Base-by-base conservation (phyloP, 2,113 vertebrate genomes). In the Perognathus longimembris region DNA sequence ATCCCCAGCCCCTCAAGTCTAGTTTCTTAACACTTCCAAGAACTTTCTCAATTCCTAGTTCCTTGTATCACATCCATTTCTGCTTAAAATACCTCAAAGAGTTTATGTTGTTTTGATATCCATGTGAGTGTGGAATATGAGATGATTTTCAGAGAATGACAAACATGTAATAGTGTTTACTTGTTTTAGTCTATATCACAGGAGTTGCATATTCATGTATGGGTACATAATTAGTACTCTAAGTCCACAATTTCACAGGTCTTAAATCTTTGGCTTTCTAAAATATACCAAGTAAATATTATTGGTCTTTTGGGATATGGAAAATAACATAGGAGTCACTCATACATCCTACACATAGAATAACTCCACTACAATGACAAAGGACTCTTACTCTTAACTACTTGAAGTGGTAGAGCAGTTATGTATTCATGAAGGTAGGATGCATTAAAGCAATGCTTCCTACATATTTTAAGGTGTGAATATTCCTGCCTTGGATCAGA, bases 141-240 rank as follows among this genome's bases (percentile, higher is more conserved):
- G 26, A 78, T 63, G 50, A 77, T 89, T 93, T 82, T 75, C 74
- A 80, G 40, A 87, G 59, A 89, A 89, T 75, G 30, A 81, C 32
- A 92, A 86, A 45, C 54, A 38, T 30, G 57, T 36, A 64, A 34
- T 30, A 59, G 14, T 84, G 17, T 77, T 87, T 84, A 24, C 63
- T 89, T 88, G 20, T 75, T 91, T 40, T 45, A 54, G 64, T 64
- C 38, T 0, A 22, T 38, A 38, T 79, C 28, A 61, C 54, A 78
- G 81, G 89, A 88, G 2, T 50, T 85, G 2, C 59, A 36, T 54
- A 6, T 82, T 45, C 26, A n/a, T 89, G 1, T 59, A 36, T 71
- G 7, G 40, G 14, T 81, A 15, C 66, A 34, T 90, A 70, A 90
- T 80, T 40, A 78, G 30, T 54, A 57, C 15, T 66, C 34, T 59